A percentile compares a stretch with the other conserved stretches of the same genome.
These are phyloP conservation scores for Aphis gossypii DNA, from an alignment of 1,140 invertebrate species.

Conservation along the genomic window DNA sequence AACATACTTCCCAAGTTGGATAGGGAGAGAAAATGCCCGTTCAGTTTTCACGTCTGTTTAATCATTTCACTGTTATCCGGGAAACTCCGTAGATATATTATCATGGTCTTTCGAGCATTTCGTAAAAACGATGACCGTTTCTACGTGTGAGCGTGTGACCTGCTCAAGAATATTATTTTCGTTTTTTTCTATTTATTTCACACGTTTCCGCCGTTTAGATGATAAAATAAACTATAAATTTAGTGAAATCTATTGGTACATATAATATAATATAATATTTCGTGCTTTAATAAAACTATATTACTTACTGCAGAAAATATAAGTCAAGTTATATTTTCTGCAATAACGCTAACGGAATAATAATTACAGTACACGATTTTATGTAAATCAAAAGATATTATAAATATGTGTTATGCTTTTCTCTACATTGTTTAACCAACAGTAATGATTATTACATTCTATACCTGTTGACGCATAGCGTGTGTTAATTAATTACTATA, in stretches of 20 bases:
- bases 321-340: neutral
- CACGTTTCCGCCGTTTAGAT: neutral
- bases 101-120: neutral
- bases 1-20: neutral
- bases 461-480: neutral
- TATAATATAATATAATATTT: neutral
- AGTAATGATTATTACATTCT: neutral
- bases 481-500: neutral
- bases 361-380: neutral
- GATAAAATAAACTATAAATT: neutral
- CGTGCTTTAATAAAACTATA: neutral
- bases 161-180: neutral
- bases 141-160: no score
- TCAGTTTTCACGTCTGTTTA: conserved; percentile 9
- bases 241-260: neutral
- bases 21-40: neutral
- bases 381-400: neutral
- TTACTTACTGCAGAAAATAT: neutral
- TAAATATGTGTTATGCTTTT: neutral
- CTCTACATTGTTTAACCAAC: neutral
- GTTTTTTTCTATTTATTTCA: neutral
- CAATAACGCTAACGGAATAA: neutral
- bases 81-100: neutral
- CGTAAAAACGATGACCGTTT: neutral
- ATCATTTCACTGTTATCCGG: neutral